Evolutionary conservation across 2,113 vertebrate species (phyloP).

Genomic region (Myodes glareolus): DNA sequence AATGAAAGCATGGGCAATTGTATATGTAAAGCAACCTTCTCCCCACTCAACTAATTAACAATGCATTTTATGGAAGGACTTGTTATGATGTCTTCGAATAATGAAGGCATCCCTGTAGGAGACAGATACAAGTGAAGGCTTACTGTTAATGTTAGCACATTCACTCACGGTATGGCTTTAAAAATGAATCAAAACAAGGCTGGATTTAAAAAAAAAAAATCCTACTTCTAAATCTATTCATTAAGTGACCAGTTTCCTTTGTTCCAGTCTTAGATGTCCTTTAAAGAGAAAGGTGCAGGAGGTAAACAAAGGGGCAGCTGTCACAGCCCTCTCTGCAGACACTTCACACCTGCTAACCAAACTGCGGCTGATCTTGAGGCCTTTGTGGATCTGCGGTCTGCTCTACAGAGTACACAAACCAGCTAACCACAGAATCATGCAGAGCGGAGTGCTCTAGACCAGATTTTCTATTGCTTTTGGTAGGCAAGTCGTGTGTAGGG

Average conservation of each 20-base stretch:
- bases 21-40: background rate
- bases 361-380: background rate
- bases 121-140: background rate
- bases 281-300: background rate
- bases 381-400: background rate
- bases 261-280: background rate
- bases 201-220: conserved; percentile 25
- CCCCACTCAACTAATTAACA: background rate
- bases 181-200: conserved; percentile 11
- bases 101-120: background rate
- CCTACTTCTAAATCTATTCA: background rate
- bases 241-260: background rate
- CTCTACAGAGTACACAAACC: background rate
- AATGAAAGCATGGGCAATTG: background rate
- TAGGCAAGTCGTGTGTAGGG: background rate
- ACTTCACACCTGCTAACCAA: background rate
- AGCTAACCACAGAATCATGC: background rate
- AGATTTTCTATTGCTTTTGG: background rate
- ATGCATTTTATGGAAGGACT: background rate
- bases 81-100: background rate
- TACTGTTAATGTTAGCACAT: background rate
- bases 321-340: background rate
- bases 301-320: background rate
- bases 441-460: background rate
- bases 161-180: background rate